Percentiles rank a stretch among this genome's conserved stretches.
phyloP scores from a whole-genome alignment of 2,888 invertebrate genomes.

The Margaritifera margaritifera region DNA sequence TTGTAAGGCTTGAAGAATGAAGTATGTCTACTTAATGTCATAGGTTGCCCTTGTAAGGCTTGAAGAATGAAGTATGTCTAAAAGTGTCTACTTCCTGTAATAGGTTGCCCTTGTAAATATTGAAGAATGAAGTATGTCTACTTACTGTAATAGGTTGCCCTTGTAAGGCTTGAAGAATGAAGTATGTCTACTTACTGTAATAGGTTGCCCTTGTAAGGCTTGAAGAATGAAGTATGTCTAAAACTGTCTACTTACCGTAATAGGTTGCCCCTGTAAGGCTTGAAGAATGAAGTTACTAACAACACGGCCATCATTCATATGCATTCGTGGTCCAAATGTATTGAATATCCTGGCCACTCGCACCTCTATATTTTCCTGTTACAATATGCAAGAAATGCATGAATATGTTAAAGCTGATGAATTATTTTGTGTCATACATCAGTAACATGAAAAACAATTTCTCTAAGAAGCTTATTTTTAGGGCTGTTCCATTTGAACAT shows the following conservation, averaged over 20 bases:
- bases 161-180: constrained; percentile 82
- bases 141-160: too few relatives aligned
- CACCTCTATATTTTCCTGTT: constrained; percentile 91
- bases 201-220: too few relatives aligned
- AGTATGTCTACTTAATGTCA: too few relatives aligned
- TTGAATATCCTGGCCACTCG: constrained; percentile 98
- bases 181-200: too few relatives aligned
- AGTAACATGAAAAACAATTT: too few relatives aligned
- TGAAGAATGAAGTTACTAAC: constrained; percentile 99
- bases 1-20: too few relatives aligned
- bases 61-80: constrained; percentile 81
- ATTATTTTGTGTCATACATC: neutral
- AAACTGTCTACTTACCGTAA: constrained; percentile 82
- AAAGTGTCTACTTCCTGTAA: too few relatives aligned
- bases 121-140: too few relatives aligned
- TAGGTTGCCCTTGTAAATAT: too few relatives aligned
- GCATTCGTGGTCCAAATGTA: constrained; percentile 99
- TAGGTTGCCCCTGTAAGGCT: constrained; percentile 93
- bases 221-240: too few relatives aligned
- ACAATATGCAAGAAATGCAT: constrained; percentile 2
- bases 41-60: constrained; percentile 23
- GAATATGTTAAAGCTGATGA: neutral
- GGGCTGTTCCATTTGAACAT: too few relatives aligned
- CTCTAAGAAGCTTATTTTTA: too few relatives aligned
- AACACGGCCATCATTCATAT: constrained; percentile 97